These are phyloP conservation scores for Antheraea pernyi DNA, from an alignment of 1,140 invertebrate species.

Conservation along the genomic window DNA sequence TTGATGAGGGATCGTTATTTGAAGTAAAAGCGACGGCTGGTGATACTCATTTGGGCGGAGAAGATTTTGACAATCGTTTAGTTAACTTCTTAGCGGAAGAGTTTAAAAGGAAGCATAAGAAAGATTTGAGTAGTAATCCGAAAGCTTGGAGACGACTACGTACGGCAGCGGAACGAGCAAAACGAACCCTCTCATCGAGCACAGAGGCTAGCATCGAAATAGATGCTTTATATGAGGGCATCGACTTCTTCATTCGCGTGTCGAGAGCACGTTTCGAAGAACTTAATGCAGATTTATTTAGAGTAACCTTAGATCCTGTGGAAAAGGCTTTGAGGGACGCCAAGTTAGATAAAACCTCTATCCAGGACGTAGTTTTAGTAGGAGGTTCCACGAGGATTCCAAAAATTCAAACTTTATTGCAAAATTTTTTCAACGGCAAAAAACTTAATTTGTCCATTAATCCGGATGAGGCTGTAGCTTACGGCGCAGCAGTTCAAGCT, in stretches of 20 bases:
- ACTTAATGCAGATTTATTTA: slow-evolving; percentile 75
- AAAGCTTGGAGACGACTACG: slow-evolving; percentile 88
- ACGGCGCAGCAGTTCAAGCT: slow-evolving; percentile 99
- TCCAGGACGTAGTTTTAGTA: slow-evolving; percentile 86
- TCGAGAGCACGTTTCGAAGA: slow-evolving; percentile 76
- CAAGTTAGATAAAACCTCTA: slow-evolving; percentile 83
- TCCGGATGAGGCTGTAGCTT: slow-evolving; percentile 86
- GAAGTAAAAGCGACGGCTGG: too few relatives aligned
- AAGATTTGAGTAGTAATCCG: slow-evolving; percentile 82
- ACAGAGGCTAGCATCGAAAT: slow-evolving; percentile 78
- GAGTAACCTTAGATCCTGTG: slow-evolving; percentile 77
- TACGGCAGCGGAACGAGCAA: slow-evolving; percentile 62
- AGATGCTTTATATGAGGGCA: slow-evolving; percentile 86
- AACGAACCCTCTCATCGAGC: slow-evolving; percentile 76
- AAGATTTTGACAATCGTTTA: slow-evolving; percentile 87
- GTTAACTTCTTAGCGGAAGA: slow-evolving; percentile 89
- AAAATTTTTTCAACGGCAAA: slow-evolving; percentile 99
- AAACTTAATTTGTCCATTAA: slow-evolving; percentile 97
- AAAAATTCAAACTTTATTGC: slow-evolving; percentile 77
- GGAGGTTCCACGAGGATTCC: slow-evolving; percentile 83
- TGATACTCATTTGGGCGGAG: too few relatives aligned
- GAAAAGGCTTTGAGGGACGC: slow-evolving; percentile 84
- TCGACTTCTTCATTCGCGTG: slow-evolving; percentile 75
- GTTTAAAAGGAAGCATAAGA: slow-evolving; percentile 80
- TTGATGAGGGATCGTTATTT: slow-evolving; percentile 81